Base-by-base conservation (phyloP, 2,113 vertebrate genomes). In the Apteryx mantelli region DNA sequence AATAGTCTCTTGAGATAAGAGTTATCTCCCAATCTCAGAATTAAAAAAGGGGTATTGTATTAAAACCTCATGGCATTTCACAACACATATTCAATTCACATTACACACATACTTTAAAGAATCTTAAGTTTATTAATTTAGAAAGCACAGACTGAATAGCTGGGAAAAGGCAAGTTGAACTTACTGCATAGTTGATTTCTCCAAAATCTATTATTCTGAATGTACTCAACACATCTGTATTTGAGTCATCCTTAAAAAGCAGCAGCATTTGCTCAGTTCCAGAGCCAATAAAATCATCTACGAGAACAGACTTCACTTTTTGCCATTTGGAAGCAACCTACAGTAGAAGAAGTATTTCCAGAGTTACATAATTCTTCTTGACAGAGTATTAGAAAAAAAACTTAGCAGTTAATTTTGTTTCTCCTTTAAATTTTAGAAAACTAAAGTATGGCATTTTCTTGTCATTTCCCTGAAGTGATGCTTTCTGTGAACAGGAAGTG, bases 251-350 rank as follows among this genome's bases (percentile, higher is more conserved):
- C 65, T 98, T 94, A 95, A 98, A 99, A 97, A 99, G 48, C 44
- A 99, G 65, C 44, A 99, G 94, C 56, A 99, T 96, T 97, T 99
- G 99, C 56, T 99, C 99, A 38, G 97, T 98, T 93, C 99, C 99
- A 97, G 81, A 98, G 90, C 98, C 97, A 95, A 98, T 50, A 88
- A 99, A 99, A 91, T 99, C 99, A 92, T 99, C 99, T 77, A 99
- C 97, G 36, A 99, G 97, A 48, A 99, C 78, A 28, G 98, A 98
- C 60, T 75, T 95, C 89, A 99, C 97, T 10, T 96, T 93, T 80
- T 99, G 98, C 99, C 99, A 99, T 66, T 97, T 98, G 40, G 97
- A 98, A 56, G 97, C 97, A 75, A 99, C 96, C 99, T 99, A 98
- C 60, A 97, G 87, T 56, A 91, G 80, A 97, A 26, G 17, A 79